These are phyloP conservation scores for Adelphocoris suturalis DNA, from an alignment of 2,888 invertebrate genomes.

Conservation along the genomic window DNA sequence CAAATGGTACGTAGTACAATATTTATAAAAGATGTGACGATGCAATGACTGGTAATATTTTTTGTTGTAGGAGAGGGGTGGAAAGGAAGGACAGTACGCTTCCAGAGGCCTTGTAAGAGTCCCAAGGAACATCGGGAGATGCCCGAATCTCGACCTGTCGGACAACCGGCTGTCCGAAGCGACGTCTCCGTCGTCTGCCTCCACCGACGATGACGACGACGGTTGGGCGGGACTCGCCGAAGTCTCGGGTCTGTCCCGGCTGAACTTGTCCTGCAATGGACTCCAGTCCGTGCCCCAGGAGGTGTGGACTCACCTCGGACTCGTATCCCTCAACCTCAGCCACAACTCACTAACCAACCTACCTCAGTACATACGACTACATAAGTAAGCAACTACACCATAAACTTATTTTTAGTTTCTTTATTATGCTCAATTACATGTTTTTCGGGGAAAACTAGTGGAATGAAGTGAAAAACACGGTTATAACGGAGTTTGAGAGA, in stretches of 20 bases:
- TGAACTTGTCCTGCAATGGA: conserved; percentile 60
- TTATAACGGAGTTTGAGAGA: too few species aligned
- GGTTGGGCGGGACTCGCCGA: conserved; percentile 62
- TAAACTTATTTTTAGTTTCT: too few species aligned
- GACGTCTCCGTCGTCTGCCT: not conserved
- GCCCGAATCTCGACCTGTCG: conserved; percentile 85
- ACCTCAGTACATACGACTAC: conserved; percentile 57
- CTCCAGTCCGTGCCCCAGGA: conserved; percentile 53
- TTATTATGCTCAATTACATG: too few species aligned
- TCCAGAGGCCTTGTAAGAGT: conserved; percentile 78
- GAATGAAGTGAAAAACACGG: too few species aligned
- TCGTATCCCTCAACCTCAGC: conserved; percentile 66
- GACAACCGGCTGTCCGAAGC: conserved; percentile 82
- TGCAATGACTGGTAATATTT: not conserved
- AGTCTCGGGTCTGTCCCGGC: conserved; percentile 57
- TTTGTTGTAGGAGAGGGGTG: conserved; percentile 58
- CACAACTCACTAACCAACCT: conserved; percentile 61
- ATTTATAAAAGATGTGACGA: not conserved
- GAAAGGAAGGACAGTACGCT: conserved; percentile 65
- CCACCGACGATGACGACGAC: conserved; percentile 50
- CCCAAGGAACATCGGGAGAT: conserved; percentile 82
- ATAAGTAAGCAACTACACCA: not conserved
- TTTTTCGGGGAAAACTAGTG: too few species aligned
- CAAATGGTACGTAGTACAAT: too few species aligned
- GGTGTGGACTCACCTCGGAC: conserved; percentile 62